Conservation (phyloP, 2,888 invertebrate genomes). For the Cheilosia grossa region DNA sequence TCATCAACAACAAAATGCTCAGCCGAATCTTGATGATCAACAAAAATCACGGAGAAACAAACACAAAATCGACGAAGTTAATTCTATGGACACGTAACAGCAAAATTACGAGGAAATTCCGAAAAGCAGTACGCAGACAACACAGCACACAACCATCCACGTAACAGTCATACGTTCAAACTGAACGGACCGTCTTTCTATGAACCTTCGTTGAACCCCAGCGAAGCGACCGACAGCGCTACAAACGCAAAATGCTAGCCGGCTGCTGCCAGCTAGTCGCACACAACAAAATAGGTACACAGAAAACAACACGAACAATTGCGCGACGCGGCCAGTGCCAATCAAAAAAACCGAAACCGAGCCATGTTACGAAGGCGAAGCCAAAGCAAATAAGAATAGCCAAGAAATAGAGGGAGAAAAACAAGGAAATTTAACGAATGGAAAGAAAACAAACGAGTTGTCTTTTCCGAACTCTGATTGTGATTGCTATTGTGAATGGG, state of each 20-base stretch:
- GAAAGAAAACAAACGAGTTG: slow-evolving; percentile 6
- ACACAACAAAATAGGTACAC: neutral
- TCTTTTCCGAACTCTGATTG: neutral
- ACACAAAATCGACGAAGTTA: slow-evolving; percentile 21
- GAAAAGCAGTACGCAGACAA: slow-evolving; percentile 20
- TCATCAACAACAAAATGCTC: slow-evolving; percentile 18
- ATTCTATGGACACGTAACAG: slow-evolving; percentile 50
- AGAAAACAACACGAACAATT: slow-evolving; percentile 22
- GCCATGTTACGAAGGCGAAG: slow-evolving; percentile 60
- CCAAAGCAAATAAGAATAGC: slow-evolving; percentile 38
- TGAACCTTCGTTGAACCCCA: slow-evolving; percentile 72
- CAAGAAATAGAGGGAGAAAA: slow-evolving; percentile 11
- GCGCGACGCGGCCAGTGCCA: slow-evolving; percentile 4
- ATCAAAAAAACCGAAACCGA: slow-evolving; percentile 39
- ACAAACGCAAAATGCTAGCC: slow-evolving; percentile 45
- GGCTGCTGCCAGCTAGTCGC: slow-evolving; percentile 36
- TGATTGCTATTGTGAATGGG: neutral
- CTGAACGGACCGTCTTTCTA: slow-evolving; percentile 58
- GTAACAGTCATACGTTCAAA: slow-evolving; percentile 63
- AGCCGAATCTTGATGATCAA: slow-evolving; percentile 20
- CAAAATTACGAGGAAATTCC: slow-evolving; percentile 47
- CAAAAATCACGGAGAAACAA: slow-evolving; percentile 6
- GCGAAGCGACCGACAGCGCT: slow-evolving; percentile 8
- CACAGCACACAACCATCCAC: slow-evolving; percentile 32
- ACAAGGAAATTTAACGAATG: slow-evolving; percentile 2